phyloP scores from a whole-genome alignment of 2,888 invertebrate genomes.

The Cheilosia impressa region DNA sequence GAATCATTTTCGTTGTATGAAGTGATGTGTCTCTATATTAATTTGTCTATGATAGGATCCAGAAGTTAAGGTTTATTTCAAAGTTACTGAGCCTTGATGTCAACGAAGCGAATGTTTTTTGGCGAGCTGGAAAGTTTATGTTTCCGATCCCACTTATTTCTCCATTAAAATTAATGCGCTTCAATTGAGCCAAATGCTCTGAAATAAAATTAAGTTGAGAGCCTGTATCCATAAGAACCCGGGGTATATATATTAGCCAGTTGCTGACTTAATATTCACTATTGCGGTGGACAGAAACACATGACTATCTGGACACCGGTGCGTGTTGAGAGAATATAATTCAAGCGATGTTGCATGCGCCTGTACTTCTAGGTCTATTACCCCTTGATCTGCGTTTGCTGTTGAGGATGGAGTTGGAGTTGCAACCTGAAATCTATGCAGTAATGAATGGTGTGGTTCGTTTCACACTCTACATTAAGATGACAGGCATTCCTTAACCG shows the following conservation, averaged over 20 bases:
- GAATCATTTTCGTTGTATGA: too few species aligned
- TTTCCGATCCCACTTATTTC: constrained; percentile 34
- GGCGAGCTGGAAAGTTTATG: constrained; percentile 26
- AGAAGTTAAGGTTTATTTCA: constrained; percentile 34
- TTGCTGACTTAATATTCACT: constrained; percentile 21
- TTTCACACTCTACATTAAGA: constrained; percentile 26
- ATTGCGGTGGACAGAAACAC: constrained; percentile 29
- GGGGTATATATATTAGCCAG: constrained; percentile 34
- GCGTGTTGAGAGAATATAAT: constrained; percentile 8
- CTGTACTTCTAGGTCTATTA: neutral
- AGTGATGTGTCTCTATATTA: too few species aligned
- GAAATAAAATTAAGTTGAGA: constrained; percentile 47
- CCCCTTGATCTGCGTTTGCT: too few species aligned
- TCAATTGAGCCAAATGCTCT: constrained; percentile 25
- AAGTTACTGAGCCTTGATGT: constrained; percentile 24
- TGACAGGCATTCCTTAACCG: constrained; percentile 15
- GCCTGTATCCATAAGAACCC: constrained; percentile 43
- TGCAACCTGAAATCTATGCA: constrained; percentile 33
- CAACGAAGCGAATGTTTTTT: constrained; percentile 27
- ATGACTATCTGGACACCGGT: neutral
- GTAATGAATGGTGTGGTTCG: constrained; percentile 39
- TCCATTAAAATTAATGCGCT: constrained; percentile 31
- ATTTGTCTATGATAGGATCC: too few species aligned
- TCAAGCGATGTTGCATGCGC: constrained; percentile 15
- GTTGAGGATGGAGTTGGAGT: neutral